Base-by-base conservation (phyloP, 2,888 invertebrate species). In the Uropetala carovei region DNA sequence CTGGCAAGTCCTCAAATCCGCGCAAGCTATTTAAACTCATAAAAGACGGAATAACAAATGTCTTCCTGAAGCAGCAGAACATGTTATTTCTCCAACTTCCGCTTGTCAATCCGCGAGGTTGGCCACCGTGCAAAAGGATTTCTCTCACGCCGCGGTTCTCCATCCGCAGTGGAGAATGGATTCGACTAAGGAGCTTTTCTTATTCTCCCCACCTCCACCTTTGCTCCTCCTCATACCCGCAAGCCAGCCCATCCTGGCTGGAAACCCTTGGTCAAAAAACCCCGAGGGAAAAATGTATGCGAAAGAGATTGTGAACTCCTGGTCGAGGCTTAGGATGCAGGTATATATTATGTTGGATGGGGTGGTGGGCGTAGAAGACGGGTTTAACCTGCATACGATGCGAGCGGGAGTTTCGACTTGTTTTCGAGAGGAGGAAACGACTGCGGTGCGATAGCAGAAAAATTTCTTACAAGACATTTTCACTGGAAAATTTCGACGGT, bases 41-140 rank as follows among this genome's bases (percentile, higher is more conserved):
- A 27, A 75, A 75, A 75, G 22, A 75, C 75, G 22, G 27, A 27
- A 22, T 75, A 75, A 75, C 75, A 75, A 75, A 75, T 75, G 27
- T 27, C 75, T 75, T 75, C 75, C 75, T 68, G 68, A 68, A 68
- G 18, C 68, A 18, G 14, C 18, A 10, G 22, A 22, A 27, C 75
- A 27, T 27, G 5, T 75, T 75, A 75, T 75, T 27, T 75, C 75
- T 75, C 75, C 27, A 18, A 75, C 75, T 75, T 75, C 75, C 75
- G 75, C 75, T 75, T 75, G 75, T 75, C 75, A 75, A 75, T 75
- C 75, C 11, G 11, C 13, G 75, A 75, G 75, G 75, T 75, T 75
- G 75, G 75, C 75, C 75, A 27, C 75, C 13, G 27, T 75, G 75
- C 27, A 75, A 75, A 75, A 75, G 75, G 22, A 68, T 18, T n/a